phyloP scores from a whole-genome alignment of 2,113 vertebrate genomes.

The Larimichthys crocea region DNA sequence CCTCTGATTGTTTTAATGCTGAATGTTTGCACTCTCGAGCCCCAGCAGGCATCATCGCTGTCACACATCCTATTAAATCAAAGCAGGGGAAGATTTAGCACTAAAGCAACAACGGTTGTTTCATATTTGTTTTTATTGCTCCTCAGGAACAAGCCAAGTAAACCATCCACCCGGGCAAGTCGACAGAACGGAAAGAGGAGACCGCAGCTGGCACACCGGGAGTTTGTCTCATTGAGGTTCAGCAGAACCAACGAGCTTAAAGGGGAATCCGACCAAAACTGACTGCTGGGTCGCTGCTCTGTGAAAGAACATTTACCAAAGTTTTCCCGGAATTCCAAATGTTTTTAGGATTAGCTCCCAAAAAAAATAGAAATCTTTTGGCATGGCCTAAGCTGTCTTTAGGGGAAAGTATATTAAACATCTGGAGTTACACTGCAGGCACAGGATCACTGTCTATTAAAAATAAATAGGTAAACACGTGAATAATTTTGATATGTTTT shows the following conservation, averaged over 20 bases:
- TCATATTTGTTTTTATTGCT: conserved; percentile 65
- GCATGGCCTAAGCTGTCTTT: not conserved
- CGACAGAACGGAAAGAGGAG: conserved; percentile 80
- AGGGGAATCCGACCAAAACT: conserved; percentile 40
- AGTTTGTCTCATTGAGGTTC: conserved; percentile 63
- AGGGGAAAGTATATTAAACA: conserved; percentile 14
- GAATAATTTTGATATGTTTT: not conserved
- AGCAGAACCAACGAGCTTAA: conserved; percentile 26
- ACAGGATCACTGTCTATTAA: not conserved
- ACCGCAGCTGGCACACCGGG: conserved; percentile 72
- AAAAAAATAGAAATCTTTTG: conserved; percentile 38
- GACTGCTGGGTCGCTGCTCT: conserved; percentile 30
- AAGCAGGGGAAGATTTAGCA: conserved; percentile 30
- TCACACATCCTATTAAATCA: conserved; percentile 39
- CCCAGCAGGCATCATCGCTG: conserved; percentile 34
- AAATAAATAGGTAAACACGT: not conserved
- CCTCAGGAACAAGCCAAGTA: conserved; percentile 81
- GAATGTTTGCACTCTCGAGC: conserved; percentile 32
- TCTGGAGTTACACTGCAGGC: not conserved
- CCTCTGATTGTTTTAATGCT: conserved; percentile 10
- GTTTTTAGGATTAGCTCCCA: conserved; percentile 37
- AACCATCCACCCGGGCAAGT: conserved; percentile 81
- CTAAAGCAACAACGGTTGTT: conserved; percentile 55
- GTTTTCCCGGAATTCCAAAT: conserved; percentile 52
- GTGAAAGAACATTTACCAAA: conserved; percentile 59